phyloP scores from a whole-genome alignment of 2,888 invertebrate species.

The Microctonus brassicae region DNA sequence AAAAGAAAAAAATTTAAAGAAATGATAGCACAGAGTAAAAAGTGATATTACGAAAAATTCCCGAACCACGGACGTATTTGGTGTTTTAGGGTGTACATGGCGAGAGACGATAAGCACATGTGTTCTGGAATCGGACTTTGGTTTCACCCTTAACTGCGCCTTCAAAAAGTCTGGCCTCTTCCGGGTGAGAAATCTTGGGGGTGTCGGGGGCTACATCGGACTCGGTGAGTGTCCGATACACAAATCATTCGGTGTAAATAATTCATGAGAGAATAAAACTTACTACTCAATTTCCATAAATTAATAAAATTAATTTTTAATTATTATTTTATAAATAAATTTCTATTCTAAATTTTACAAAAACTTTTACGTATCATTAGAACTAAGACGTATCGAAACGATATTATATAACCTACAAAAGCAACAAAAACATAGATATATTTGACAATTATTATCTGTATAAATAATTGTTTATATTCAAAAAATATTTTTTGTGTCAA shows the following conservation, averaged over 20 bases:
- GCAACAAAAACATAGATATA: neutral
- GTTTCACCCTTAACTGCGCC: conserved; percentile 91
- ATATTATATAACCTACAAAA: neutral
- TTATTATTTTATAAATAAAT: too few species aligned
- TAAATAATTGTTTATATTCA: neutral
- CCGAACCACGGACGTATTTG: conserved; percentile 43
- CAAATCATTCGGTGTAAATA: conserved; percentile 9
- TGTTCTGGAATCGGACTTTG: conserved; percentile 90
- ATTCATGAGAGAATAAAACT: conserved; percentile 11
- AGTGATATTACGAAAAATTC: conserved; percentile 29
- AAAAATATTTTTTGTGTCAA: neutral
- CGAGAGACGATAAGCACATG: conserved; percentile 81
- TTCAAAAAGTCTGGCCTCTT: conserved; percentile 93
- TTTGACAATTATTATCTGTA: neutral
- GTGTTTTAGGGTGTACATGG: conserved; percentile 74
- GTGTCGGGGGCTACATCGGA: conserved; percentile 90
- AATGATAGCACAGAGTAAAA: conserved; percentile 61
- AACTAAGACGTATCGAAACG: neutral
- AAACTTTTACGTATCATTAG: too few species aligned
- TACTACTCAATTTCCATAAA: neutral
- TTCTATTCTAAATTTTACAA: too few species aligned
- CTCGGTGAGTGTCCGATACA: conserved; percentile 78
- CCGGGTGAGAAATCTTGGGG: conserved; percentile 91
- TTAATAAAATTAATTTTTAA: too few species aligned
- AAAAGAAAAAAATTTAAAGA: conserved; percentile 16